Base-by-base conservation (phyloP, 2,888 invertebrate genomes). In the Rhagonycha lutea region DNA sequence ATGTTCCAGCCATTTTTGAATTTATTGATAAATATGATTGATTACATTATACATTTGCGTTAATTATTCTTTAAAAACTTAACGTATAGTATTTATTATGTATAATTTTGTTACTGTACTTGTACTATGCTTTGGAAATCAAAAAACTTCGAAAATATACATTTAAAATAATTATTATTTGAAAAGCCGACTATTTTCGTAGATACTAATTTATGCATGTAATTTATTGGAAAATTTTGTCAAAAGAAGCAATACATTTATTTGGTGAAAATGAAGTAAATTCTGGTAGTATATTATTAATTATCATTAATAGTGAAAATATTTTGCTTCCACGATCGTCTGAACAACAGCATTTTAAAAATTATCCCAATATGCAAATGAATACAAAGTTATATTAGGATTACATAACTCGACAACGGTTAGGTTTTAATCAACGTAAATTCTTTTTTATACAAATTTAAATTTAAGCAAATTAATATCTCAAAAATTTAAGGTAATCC, bases 341-440 rank as follows among this genome's bases (percentile, higher is more conserved):
- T 65, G 26, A 65, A 65, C 24, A 26, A 65, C 3, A 23, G 14
- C 11, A 68, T 68, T 68, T 69, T 18, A 69, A 69, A 69, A 24
- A 24, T 32, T 61, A 60, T 60, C 10, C 69, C n/a, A 60, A 80
- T 81, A 82, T 82, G 82, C 81, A 82, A 82, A 82, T 82, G 82
- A 82, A 80, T 80, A 79, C 80, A 79, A 77, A 75, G 75, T 79
- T 75, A 63, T 75, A 81, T 61, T 68, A 81, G 82, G 82, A 75
- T 67, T 67, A 47, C 79, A 80, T 75, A 67, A 79, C 32, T 63
- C 23, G 11, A 32, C 23, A 65, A 23, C 24, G 63, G 63, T 24
- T 2, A 18, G 8, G 8, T 65, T 65, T 23, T 62, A 65, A 65
- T 65, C 63, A 65, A 26, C n/a, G n/a, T n/a, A 47, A 47, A n/a